These are phyloP conservation scores for Desmodus rotundus DNA, from an alignment of 2,113 vertebrate species.

Conservation along the genomic window DNA sequence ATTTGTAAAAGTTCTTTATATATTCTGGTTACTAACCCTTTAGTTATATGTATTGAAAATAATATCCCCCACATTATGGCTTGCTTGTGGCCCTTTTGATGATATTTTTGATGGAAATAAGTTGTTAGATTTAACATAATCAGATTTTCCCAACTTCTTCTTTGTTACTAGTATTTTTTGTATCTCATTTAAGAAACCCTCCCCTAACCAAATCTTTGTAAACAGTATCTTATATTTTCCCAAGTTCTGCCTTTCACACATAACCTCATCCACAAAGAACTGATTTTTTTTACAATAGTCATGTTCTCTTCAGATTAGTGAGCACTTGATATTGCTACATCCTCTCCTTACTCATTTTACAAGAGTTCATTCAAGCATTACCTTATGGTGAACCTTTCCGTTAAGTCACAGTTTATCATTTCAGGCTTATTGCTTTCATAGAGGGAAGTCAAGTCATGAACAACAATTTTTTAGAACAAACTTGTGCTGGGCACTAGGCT, in stretches of 20 bases:
- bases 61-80: not conserved
- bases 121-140: not conserved
- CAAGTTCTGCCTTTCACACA: not conserved
- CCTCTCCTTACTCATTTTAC: not conserved
- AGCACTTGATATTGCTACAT: not conserved
- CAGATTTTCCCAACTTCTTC: not conserved
- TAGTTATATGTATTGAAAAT: not conserved
- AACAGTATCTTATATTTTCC: not conserved
- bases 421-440: not conserved
- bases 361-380: not conserved
- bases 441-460: not conserved
- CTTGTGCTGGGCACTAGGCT: not conserved
- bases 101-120: not conserved
- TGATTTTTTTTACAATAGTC: not conserved
- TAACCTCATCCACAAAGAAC: not conserved
- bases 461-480: not conserved
- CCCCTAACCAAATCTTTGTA: not conserved
- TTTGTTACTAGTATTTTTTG: not conserved
- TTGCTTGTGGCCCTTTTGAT: not conserved
- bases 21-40: not conserved
- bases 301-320: not conserved
- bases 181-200: not conserved
- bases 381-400: not conserved
- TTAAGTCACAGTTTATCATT: not conserved
- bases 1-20: not conserved